These are phyloP conservation scores for Onychomys torridus DNA, from an alignment of 2,797 vertebrate genomes.

Conservation along the genomic window DNA sequence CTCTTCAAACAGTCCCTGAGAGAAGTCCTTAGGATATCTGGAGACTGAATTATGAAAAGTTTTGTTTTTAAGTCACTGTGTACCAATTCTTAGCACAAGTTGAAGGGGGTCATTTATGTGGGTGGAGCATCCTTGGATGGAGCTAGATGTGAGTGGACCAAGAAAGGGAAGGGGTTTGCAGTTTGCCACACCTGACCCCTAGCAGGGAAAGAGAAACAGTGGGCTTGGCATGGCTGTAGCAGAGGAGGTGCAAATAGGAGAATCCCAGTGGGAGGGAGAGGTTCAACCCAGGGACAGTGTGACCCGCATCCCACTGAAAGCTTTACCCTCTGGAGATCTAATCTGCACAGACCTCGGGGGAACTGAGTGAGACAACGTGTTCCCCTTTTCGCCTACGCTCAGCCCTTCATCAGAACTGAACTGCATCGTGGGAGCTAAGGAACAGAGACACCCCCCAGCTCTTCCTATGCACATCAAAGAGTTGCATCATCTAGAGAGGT, in stretches of 20 bases:
- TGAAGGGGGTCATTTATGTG: not conserved
- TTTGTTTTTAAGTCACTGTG: not conserved
- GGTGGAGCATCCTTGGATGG: not conserved
- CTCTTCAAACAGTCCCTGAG: not conserved
- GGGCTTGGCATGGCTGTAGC: not conserved
- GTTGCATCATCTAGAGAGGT: not conserved
- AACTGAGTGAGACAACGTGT: not conserved
- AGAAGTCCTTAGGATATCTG: not conserved
- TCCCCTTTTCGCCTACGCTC: not conserved
- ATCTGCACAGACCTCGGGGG: not conserved
- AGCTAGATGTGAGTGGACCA: not conserved
- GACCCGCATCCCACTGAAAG: not conserved
- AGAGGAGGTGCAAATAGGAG: not conserved
- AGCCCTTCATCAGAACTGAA: not conserved
- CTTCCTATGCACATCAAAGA: not conserved
- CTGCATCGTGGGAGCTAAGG: not conserved
- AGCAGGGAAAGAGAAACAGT: not conserved
- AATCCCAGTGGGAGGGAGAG: not conserved
- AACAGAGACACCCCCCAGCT: not conserved
- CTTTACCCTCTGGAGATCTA: not conserved
- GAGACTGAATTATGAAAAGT: not conserved
- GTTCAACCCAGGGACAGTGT: not conserved
- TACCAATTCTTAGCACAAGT: not conserved
- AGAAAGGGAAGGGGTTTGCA: not conserved
- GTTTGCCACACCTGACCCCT: not conserved